Evolutionary conservation across 1,140 invertebrate genomes (phyloP), one percentile per base, ranked within the genome.

Genomic region (Drosophila saltans): DNA sequence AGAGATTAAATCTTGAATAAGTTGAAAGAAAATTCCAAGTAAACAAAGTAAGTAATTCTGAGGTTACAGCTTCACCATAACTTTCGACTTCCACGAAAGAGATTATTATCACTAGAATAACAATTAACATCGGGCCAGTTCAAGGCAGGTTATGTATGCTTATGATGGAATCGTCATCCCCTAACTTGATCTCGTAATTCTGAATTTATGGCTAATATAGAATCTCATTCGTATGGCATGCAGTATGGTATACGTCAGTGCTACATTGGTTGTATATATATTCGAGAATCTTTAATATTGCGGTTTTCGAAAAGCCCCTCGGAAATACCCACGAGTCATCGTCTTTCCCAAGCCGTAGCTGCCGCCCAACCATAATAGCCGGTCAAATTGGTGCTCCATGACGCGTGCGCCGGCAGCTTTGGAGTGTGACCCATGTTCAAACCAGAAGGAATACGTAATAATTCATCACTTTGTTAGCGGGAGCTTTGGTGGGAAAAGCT

Each of bases 251-350:
- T 68, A 72, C 66, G 68, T 75, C 72, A 64, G 43, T 62, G 63
- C 59, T 56, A 74, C 61, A 74, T 56, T 59, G 48, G 43, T 45
- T 36, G 52, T 61, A 69, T 61, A 57, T 61, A 69, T 61, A 69
- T 59, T 45, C 24, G 24, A 52, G 45, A 52, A 41, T 68, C 30
- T 55, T 52, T 7, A 59, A 39, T 48, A 62, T 10, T 73, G 79
- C 61, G 83, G 79, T 73, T 73, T 65, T 61, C 10, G 39, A 68
- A 69, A 56, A 48, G 45, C 55, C 10, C 45, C 28, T 62, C 74
- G 83, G 70, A 68, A 75, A 75, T 74, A 68, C 83, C 82, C 59
- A 60, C 69, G 68, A 88, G 68, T 89, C 80, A 89, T 28, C 55
- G 39, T 74, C 72, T 80, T 83, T 89, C 77, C 83, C 84, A 74